These are phyloP conservation scores for Diplolepis rosae DNA, from an alignment of 2,888 invertebrate species.

Conservation along the genomic window DNA sequence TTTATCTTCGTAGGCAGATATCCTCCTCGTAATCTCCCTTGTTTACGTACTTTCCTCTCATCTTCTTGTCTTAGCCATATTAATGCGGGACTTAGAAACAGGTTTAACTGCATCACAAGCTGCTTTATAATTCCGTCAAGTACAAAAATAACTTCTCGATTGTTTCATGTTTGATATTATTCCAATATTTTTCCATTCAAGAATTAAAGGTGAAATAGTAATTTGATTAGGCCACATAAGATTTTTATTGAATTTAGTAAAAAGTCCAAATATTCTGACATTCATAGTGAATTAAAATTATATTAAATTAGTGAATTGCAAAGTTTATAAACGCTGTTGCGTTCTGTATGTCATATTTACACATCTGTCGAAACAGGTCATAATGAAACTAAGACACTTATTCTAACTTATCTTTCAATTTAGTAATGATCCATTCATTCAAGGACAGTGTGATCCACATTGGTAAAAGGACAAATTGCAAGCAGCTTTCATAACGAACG, in stretches of 20 bases:
- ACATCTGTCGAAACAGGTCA: neutral
- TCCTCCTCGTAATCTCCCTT: neutral
- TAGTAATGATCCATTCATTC: constrained; percentile 13
- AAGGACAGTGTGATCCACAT: constrained; percentile 16
- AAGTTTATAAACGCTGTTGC: neutral
- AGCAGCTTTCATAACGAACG: constrained; percentile 18
- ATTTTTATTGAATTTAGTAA: too few relatives aligned
- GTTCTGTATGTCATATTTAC: neutral
- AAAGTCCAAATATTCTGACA: too few relatives aligned
- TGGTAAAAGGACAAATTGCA: constrained; percentile 14
- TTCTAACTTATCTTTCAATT: constrained; percentile 21
- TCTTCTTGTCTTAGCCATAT: neutral
- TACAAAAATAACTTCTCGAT: neutral
- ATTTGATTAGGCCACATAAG: too few relatives aligned
- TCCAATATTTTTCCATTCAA: too few relatives aligned
- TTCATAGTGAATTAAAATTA: neutral
- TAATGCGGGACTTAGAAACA: neutral
- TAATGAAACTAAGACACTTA: neutral
- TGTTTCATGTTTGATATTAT: too few relatives aligned
- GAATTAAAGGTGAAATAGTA: too few relatives aligned
- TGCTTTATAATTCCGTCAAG: neutral
- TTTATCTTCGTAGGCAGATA: neutral
- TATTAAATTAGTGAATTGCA: neutral
- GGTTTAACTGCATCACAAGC: neutral
- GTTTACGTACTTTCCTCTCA: neutral